These are phyloP conservation scores for Odontamblyopus lacepedii DNA, from an alignment of 2,797 vertebrate species.

Conservation along the genomic window DNA sequence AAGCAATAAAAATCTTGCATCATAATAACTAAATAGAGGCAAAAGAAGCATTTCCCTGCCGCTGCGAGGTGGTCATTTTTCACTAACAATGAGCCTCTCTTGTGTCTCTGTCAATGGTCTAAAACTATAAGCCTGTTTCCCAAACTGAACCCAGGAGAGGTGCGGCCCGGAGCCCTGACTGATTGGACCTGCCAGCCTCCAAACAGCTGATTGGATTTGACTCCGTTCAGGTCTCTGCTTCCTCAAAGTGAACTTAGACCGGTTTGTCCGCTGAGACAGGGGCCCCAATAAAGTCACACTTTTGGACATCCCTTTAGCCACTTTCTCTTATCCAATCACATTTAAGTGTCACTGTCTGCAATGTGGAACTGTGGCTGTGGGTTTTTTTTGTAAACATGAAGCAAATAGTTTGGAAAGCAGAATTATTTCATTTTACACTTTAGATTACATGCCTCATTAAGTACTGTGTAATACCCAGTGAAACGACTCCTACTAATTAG, in stretches of 20 bases:
- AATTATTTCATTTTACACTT: too few relatives aligned
- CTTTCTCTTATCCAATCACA: slow-evolving; percentile 66
- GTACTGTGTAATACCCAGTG: too few relatives aligned
- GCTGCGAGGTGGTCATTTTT: slow-evolving; percentile 30
- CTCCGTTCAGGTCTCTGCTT: slow-evolving; percentile 52
- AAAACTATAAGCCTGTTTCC: slow-evolving; percentile 53
- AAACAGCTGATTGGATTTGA: slow-evolving; percentile 75
- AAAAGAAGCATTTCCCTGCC: slow-evolving; percentile 33
- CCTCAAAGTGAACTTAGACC: slow-evolving; percentile 39
- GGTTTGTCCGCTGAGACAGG: slow-evolving; percentile 51
- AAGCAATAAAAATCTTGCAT: slow-evolving; percentile 20
- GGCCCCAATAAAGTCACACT: slow-evolving; percentile 65
- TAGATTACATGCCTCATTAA: too few relatives aligned
- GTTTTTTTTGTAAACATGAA: not conserved
- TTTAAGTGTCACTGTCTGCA: slow-evolving; percentile 49
- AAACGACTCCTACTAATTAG: too few relatives aligned
- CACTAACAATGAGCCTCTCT: slow-evolving; percentile 23
- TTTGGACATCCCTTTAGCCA: slow-evolving; percentile 37
- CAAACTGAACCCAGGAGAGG: slow-evolving; percentile 56
- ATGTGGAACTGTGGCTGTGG: slow-evolving; percentile 27
- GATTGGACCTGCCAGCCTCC: slow-evolving; percentile 71
- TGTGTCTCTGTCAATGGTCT: slow-evolving; percentile 35
- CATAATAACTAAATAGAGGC: slow-evolving; percentile 7
- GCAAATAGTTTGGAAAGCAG: not conserved
- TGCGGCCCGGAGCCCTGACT: slow-evolving; percentile 65